Evolutionary conservation across 2,797 vertebrate species (phyloP).

Genomic region (Holocentrus rufus): DNA sequence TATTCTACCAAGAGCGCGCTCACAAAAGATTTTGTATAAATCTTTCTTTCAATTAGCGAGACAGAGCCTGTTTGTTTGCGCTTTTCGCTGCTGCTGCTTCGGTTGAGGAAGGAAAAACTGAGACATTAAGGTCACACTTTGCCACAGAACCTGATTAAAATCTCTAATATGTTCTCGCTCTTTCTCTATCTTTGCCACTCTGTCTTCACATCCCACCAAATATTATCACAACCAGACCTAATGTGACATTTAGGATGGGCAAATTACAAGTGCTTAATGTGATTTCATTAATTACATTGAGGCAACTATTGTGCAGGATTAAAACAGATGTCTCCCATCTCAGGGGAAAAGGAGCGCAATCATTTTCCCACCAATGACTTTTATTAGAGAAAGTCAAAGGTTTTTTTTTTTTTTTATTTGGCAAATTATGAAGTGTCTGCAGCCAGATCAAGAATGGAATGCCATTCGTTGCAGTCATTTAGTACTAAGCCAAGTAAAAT

Average conservation of each 20-base stretch:
- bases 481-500: conserved; percentile 18
- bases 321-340: conserved; percentile 68
- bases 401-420: conserved; percentile 8
- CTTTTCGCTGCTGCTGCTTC: conserved; percentile 27
- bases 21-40: conserved; percentile 67
- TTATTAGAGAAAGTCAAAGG: conserved; percentile 23
- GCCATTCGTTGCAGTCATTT: conserved; percentile 34
- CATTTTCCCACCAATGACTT: conserved; percentile 17
- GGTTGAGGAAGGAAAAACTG: conserved; percentile 34
- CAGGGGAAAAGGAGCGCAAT: conserved; percentile 32
- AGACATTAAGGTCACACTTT: conserved; percentile 72
- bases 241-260: conserved; percentile 72
- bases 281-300: conserved; percentile 69
- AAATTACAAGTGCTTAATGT: conserved; percentile 69
- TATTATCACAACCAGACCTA: conserved; percentile 68
- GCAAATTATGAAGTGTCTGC: conserved; percentile 24
- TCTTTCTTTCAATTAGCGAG: conserved; percentile 58
- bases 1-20: conserved; percentile 31
- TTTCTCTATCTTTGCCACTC: conserved; percentile 27
- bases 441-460: conserved; percentile 6
- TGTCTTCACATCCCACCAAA: conserved; percentile 62
- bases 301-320: conserved; percentile 59
- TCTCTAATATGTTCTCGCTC: conserved; percentile 50
- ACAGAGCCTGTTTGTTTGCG: conserved; percentile 39
- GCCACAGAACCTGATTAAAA: conserved; percentile 73